A percentile compares a stretch with the other conserved stretches of the same genome.
Conservation (phyloP, 2,797 vertebrate species). For the Phataginus tetradactyla region DNA sequence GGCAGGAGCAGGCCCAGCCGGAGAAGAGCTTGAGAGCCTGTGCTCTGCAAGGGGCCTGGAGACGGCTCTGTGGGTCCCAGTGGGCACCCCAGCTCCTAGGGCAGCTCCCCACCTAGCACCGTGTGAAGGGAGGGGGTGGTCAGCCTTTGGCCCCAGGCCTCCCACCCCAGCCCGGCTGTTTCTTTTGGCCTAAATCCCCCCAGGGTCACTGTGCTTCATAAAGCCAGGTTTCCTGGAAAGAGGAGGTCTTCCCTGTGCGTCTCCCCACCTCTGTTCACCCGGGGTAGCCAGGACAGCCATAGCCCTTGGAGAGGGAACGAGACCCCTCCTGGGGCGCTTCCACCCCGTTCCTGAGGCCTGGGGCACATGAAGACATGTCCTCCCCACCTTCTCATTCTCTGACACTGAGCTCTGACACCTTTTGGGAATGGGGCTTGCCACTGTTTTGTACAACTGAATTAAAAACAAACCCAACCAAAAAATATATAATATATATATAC, state of each 20-base stretch:
- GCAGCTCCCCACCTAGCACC: conserved; percentile 75
- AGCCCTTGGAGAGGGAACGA: neutral
- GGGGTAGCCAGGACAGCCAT: neutral
- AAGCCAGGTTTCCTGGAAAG: conserved; percentile 27
- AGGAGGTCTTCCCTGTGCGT: neutral
- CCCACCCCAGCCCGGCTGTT: neutral
- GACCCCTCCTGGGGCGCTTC: neutral
- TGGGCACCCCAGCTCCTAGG: neutral
- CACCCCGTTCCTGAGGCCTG: neutral
- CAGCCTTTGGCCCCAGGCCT: neutral
- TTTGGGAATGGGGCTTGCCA: conserved; percentile 56
- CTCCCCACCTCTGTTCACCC: neutral
- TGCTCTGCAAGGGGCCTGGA: neutral
- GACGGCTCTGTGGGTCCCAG: neutral
- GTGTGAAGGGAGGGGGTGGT: conserved; percentile 31
- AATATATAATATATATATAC: conserved; percentile 81
- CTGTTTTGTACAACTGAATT: conserved; percentile 74
- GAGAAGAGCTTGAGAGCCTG: neutral
- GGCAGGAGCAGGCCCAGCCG: conserved; percentile 61
- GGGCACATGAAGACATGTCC: neutral
- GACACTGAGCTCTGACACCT: neutral
- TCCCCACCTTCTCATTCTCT: neutral
- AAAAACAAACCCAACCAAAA: conserved; percentile 81
- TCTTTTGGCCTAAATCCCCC: conserved; percentile 19
- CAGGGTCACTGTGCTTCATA: neutral